Conservation (phyloP, 2,113 vertebrate genomes). For the Boulengeromyrus knoepffleri region DNA sequence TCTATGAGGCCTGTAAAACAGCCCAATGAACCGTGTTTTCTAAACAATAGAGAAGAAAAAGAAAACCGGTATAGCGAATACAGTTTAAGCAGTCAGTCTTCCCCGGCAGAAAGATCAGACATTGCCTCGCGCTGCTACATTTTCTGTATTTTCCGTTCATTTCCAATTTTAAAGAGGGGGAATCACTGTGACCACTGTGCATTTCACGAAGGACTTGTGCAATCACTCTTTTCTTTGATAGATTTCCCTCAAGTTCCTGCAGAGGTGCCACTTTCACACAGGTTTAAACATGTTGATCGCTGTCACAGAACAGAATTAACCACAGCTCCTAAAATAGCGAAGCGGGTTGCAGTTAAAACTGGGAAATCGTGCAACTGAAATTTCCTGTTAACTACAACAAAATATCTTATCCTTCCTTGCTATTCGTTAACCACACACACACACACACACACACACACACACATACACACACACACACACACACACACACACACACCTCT, state of each 20-base stretch:
- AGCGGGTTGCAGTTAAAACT: neutral
- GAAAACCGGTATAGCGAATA: neutral
- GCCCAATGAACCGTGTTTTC: neutral
- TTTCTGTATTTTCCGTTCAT: neutral
- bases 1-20: neutral
- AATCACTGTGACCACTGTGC: neutral
- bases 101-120: neutral
- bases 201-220: neutral
- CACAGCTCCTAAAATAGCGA: neutral
- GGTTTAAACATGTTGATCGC: neutral
- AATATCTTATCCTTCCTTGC: neutral
- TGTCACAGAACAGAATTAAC: neutral
- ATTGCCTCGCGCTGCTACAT: neutral
- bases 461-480: too few relatives aligned
- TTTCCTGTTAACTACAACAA: neutral
- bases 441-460: too few relatives aligned
- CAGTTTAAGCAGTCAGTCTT: neutral
- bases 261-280: constrained; percentile 4
- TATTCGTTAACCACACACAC: too few relatives aligned
- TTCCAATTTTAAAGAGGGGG: neutral
- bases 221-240: neutral
- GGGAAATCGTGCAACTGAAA: neutral
- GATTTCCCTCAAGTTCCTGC: neutral
- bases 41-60: neutral
- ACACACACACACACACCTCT: too few relatives aligned